phyloP scores from a whole-genome alignment of 2,113 vertebrate species.

The Varanus salvator region DNA sequence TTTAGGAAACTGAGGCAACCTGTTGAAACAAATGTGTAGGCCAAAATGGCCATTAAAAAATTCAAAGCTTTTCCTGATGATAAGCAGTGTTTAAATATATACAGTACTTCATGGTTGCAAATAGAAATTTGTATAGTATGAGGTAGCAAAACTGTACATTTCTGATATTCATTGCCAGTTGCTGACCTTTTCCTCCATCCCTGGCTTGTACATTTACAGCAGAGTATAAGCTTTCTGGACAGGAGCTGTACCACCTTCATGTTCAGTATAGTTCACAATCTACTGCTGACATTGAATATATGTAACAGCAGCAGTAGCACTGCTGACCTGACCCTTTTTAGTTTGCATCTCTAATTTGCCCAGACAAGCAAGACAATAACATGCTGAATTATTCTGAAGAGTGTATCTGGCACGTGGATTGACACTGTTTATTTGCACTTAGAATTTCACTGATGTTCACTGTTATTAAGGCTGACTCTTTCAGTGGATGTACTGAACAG shows the following conservation, averaged over 20 bases:
- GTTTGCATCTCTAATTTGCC: background rate
- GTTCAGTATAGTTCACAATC: background rate
- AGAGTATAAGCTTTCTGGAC: background rate
- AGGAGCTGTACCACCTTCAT: constrained; percentile 4
- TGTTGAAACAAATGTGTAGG: background rate
- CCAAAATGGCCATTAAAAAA: background rate
- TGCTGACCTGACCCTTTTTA: constrained; percentile 12
- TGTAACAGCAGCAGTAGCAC: background rate
- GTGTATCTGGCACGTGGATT: background rate
- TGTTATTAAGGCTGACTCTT: constrained; percentile 3
- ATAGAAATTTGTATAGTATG: background rate
- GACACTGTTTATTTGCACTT: background rate
- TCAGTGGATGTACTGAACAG: background rate
- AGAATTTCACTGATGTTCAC: background rate
- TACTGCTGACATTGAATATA: constrained; percentile 19
- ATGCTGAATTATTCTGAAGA: background rate
- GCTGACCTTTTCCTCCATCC: background rate
- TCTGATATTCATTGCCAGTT: background rate
- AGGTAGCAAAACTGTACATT: background rate
- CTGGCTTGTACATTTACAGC: background rate
- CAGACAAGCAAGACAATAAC: constrained; percentile 10
- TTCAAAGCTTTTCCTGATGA: background rate
- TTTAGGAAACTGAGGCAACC: background rate
- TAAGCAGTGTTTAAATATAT: background rate
- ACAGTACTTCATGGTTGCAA: background rate